Base-by-base conservation (phyloP, 2,113 vertebrate species). In the Puffinus mauretanicus region DNA sequence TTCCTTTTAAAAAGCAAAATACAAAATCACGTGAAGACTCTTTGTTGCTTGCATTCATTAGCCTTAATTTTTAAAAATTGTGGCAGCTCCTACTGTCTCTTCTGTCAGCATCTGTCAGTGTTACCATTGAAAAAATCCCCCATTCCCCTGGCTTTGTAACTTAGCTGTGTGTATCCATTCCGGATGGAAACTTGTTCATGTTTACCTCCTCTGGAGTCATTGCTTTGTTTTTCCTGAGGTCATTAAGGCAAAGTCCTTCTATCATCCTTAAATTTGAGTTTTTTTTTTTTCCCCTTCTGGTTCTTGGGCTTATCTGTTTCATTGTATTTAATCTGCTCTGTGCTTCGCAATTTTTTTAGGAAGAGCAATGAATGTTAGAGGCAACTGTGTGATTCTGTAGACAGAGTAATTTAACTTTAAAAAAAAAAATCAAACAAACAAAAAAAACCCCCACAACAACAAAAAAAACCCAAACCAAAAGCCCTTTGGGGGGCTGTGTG, bases 381-480 rank as follows among this genome's bases (percentile, higher is more conserved):
- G 22, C 15, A 47, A 1, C 21, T 22, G 4, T 30, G 46, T 11
- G 7, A 21, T 9, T 82, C 40, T 82, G 34, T 6, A n/a, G 58
- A 19, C 44, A 82, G 47, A 67, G 51, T 17, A 18, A 70, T 55
- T 58, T 2, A 20, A 55, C 40, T 36, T 6, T 42, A 55, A 55
- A 62, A 57, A 27, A 13, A 21, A 42, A 10, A 9, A 9, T 0
- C 6, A 30, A 26, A 20, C 36, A 21, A 29, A 32, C 25, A 20
- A 7, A 13, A n/a, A 29, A 34, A 13, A 13, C 2, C 8, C 11
- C 22, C 11, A 2, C 3, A 14, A 19, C 11, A 34, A 2, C 15
- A 27, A 3, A 46, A 25, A 19, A 19, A 25, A 1, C 52, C 46
- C 9, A 30, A 36, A 30, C 19, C 11, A 13, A 17, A 29, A 62